These are phyloP conservation scores for Lithobates pipiens DNA, from an alignment of 2,797 vertebrate genomes.

Conservation along the genomic window DNA sequence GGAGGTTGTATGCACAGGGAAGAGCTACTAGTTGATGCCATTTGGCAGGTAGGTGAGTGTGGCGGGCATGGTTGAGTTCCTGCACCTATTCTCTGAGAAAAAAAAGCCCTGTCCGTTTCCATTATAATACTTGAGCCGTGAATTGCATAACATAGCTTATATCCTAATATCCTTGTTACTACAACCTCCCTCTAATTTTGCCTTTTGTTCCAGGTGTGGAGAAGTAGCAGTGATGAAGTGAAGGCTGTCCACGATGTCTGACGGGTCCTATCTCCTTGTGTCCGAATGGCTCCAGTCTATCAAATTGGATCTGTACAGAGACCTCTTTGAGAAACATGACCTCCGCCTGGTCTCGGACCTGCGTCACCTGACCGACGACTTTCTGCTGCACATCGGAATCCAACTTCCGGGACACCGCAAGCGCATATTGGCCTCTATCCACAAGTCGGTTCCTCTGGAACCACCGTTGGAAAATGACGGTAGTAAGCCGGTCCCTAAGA, in stretches of 20 bases:
- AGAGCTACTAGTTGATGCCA: too few relatives aligned
- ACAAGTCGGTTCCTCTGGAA: slow-evolving; percentile 66
- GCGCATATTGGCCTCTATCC: slow-evolving; percentile 88
- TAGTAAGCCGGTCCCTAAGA: slow-evolving; percentile 62
- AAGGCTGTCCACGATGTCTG: slow-evolving; percentile 58
- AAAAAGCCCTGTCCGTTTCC: too few relatives aligned
- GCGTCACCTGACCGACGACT: slow-evolving; percentile 74
- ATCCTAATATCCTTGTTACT: too few relatives aligned
- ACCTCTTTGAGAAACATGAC: slow-evolving; percentile 76
- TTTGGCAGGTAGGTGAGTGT: too few relatives aligned
- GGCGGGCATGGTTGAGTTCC: too few relatives aligned
- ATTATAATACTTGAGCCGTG: too few relatives aligned
- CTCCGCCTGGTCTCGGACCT: slow-evolving; percentile 79
- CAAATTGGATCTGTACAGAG: slow-evolving; percentile 86
- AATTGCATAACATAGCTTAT: too few relatives aligned
- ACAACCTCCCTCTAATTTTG: neutral
- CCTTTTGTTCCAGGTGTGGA: slow-evolving; percentile 4
- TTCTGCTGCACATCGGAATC: slow-evolving; percentile 82
- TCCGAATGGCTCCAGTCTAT: slow-evolving; percentile 82
- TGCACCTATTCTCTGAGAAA: too few relatives aligned
- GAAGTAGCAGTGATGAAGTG: slow-evolving; percentile 38
- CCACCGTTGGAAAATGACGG: neutral
- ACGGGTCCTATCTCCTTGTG: slow-evolving; percentile 71
- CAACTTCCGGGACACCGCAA: slow-evolving; percentile 86
- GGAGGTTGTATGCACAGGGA: too few relatives aligned